phyloP scores from a whole-genome alignment of 2,113 vertebrate species.

The Pyrgilauda ruficollis region DNA sequence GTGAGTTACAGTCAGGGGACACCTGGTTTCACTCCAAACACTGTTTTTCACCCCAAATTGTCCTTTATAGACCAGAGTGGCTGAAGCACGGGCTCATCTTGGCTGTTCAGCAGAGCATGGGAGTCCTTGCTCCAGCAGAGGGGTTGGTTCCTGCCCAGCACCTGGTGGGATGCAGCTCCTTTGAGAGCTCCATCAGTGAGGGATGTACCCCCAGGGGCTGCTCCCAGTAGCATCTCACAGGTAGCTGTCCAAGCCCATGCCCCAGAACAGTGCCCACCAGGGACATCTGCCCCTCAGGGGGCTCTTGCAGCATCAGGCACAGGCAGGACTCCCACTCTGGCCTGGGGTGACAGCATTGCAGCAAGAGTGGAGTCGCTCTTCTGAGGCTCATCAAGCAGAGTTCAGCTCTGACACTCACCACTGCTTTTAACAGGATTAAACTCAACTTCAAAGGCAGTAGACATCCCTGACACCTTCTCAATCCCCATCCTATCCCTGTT shows the following conservation, averaged over 20 bases:
- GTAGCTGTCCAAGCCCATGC: background rate
- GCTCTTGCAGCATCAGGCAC: rapidly evolving
- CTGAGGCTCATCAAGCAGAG: background rate
- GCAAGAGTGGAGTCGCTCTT: background rate
- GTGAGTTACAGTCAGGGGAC: background rate
- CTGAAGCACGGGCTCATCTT: background rate
- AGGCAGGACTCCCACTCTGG: background rate
- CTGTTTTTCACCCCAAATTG: background rate
- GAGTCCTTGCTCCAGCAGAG: background rate
- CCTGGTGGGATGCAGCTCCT: background rate
- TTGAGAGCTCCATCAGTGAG: background rate
- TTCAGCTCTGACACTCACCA: background rate
- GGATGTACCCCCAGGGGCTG: background rate
- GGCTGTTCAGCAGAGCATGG: background rate
- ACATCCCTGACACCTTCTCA: background rate
- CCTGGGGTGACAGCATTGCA: background rate
- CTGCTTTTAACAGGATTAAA: conserved; percentile 9
- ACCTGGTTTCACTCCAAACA: background rate
- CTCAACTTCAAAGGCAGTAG: background rate
- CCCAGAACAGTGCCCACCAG: rapidly evolving
- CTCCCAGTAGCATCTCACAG: background rate
- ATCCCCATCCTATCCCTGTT: background rate
- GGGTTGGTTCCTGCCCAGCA: rapidly evolving
- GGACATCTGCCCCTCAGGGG: background rate
- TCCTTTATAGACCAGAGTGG: background rate